Percentiles rank a stretch among this genome's conserved stretches.
phyloP scores from a whole-genome alignment of 2,888 invertebrate genomes.

The Dastarcus helophoroides region DNA sequence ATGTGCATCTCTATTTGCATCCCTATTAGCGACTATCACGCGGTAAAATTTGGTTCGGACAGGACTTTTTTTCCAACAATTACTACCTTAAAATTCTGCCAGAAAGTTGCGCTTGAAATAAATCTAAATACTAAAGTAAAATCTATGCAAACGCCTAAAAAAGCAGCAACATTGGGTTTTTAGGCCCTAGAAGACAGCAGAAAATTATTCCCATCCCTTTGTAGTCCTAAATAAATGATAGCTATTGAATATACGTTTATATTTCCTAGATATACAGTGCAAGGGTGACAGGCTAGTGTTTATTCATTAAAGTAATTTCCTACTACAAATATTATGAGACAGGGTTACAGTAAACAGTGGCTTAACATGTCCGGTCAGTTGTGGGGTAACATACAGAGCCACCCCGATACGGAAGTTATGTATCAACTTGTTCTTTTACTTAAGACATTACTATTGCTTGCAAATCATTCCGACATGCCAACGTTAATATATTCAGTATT shows the following conservation, averaged over 20 bases:
- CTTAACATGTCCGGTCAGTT: constrained; percentile 27
- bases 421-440: constrained; percentile 1
- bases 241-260: background rate
- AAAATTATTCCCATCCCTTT: too few relatives aligned
- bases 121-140: too few relatives aligned
- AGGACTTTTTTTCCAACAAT: too few relatives aligned
- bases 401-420: constrained; percentile 1
- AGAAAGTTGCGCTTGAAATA: too few relatives aligned
- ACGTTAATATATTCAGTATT: constrained; percentile 3
- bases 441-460: constrained; percentile 1
- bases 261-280: background rate
- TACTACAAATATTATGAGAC: constrained; percentile 27
- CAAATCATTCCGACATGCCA: constrained; percentile 1
- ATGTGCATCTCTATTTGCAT: too few relatives aligned
- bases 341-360: constrained; percentile 23
- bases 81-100: too few relatives aligned
- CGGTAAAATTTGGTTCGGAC: too few relatives aligned
- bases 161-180: too few relatives aligned
- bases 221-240: too few relatives aligned
- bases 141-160: too few relatives aligned
- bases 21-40: too few relatives aligned
- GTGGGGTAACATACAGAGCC: constrained; percentile 13
- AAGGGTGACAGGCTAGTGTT: background rate
- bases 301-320: constrained; percentile 22
- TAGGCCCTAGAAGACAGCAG: too few relatives aligned